Conservation (phyloP, 2,113 vertebrate species). For the Ageneiosus marmoratus region DNA sequence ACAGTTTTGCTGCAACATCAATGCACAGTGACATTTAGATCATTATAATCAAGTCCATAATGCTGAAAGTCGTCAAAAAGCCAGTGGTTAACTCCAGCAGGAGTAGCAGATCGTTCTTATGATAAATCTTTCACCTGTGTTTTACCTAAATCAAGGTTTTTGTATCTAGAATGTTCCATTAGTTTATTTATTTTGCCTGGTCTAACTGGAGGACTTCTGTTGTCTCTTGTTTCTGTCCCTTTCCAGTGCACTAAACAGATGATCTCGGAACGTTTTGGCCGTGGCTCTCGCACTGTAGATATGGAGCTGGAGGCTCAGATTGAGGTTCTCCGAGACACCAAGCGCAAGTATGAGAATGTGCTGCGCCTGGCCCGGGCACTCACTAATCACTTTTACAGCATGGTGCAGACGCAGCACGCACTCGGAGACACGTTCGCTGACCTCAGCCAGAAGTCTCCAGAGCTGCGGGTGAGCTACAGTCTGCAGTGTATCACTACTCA, state of each 20-base stretch:
- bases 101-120: not conserved
- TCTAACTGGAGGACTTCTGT: not conserved
- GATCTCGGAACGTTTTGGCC: slow-evolving; percentile 91
- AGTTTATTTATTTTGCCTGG: not conserved
- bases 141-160: not conserved
- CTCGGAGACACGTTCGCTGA: slow-evolving; percentile 94
- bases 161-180: not conserved
- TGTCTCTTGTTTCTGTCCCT: not conserved
- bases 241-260: slow-evolving; percentile 93
- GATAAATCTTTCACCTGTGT: not conserved
- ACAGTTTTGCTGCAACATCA: not conserved
- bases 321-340: slow-evolving; percentile 92
- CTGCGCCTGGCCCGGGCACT: slow-evolving; percentile 86
- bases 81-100: not conserved
- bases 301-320: slow-evolving; percentile 96
- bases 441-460: slow-evolving; percentile 97
- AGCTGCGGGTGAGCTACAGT: slow-evolving; percentile 80
- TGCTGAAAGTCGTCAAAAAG: not conserved
- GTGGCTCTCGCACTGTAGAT: slow-evolving; percentile 92
- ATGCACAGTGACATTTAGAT: not conserved
- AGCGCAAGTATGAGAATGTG: slow-evolving; percentile 90
- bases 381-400: slow-evolving; percentile 93
- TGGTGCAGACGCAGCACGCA: slow-evolving; percentile 95
- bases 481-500: not conserved
- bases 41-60: not conserved